These are phyloP conservation scores for Alauda arvensis DNA, from an alignment of 2,797 vertebrate species.

Conservation along the genomic window DNA sequence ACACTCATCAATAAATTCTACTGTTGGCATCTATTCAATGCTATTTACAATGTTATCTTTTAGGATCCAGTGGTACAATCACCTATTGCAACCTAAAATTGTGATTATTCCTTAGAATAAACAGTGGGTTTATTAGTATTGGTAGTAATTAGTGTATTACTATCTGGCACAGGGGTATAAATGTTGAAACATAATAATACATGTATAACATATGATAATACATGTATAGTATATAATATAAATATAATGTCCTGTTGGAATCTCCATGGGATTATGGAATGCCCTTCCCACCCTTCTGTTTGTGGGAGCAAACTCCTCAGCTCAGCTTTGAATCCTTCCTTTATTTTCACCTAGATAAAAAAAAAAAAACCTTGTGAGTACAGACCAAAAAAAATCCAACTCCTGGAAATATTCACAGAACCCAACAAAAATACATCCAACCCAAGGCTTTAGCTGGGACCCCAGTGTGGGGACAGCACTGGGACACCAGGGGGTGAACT, in stretches of 20 bases:
- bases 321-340: background rate
- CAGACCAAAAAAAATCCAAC: background rate
- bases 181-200: too few relatives aligned
- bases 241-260: background rate
- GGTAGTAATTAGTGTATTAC: background rate
- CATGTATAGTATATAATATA: too few relatives aligned
- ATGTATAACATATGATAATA: too few relatives aligned
- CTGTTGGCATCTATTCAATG: background rate
- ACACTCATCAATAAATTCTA: background rate
- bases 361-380: background rate
- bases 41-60: background rate
- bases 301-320: background rate
- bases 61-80: too few relatives aligned
- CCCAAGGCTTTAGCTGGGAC: background rate
- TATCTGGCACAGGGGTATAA: background rate
- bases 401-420: slow-evolving; percentile 61
- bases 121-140: background rate
- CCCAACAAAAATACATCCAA: slow-evolving; percentile 48
- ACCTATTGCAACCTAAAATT: background rate
- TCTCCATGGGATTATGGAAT: background rate
- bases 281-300: background rate
- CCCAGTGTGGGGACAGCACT: background rate
- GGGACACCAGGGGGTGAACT: background rate
- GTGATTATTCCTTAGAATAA: fast-evolving
- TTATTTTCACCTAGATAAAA: background rate